A percentile compares a stretch with the other conserved stretches of the same genome.
phyloP scores from a whole-genome alignment of 2,888 invertebrate species.

The Saturnia pavonia region DNA sequence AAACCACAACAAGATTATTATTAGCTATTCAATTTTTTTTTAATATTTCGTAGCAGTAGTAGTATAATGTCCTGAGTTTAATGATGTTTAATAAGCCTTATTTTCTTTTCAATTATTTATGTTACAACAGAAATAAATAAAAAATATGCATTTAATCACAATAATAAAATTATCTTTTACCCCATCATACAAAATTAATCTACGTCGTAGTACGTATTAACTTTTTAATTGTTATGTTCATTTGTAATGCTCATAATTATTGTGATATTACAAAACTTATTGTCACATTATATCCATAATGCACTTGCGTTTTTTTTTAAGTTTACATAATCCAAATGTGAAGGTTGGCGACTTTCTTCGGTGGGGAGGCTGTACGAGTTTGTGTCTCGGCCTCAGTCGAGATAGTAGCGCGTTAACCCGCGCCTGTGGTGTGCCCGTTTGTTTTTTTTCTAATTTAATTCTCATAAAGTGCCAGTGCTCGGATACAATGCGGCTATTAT shows the following conservation, averaged over 20 bases:
- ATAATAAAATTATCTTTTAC: too few relatives aligned
- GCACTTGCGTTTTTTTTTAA: constrained; percentile 63
- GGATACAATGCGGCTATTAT: constrained; percentile 77
- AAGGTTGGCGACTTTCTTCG: constrained; percentile 72
- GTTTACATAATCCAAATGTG: constrained; percentile 75
- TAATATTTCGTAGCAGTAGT: too few relatives aligned
- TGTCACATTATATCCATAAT: constrained; percentile 51
- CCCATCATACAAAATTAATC: neutral
- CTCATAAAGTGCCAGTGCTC: constrained; percentile 63
- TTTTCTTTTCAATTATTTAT: too few relatives aligned
- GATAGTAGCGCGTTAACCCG: constrained; percentile 66
- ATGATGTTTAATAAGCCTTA: too few relatives aligned
- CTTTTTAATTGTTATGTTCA: neutral
- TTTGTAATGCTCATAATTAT: constrained; percentile 21
- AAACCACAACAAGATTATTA: too few relatives aligned
- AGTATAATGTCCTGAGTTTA: too few relatives aligned
- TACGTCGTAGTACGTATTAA: too few relatives aligned
- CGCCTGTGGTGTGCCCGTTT: constrained; percentile 69
- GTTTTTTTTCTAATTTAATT: constrained; percentile 46
- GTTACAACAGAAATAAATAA: too few relatives aligned
- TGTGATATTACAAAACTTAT: constrained; percentile 17
- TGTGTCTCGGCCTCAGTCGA: constrained; percentile 59
- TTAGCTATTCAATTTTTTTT: too few relatives aligned
- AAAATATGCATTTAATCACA: too few relatives aligned
- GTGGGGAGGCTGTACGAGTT: constrained; percentile 62